phyloP scores from a whole-genome alignment of 1,140 invertebrate species.

The Riptortus pedestris region DNA sequence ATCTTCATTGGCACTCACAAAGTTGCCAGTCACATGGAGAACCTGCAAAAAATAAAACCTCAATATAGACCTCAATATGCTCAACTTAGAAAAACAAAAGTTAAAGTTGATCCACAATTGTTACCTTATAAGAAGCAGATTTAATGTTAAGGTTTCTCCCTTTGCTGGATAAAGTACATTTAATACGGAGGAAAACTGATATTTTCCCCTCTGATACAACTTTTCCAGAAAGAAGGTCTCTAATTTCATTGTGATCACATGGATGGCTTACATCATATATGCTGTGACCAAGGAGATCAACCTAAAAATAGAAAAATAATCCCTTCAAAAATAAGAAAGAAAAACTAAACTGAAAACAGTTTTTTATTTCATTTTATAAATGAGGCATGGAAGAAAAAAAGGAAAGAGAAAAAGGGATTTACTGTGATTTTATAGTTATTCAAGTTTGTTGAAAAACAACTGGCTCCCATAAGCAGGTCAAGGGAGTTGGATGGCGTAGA shows the following conservation, averaged over 20 bases:
- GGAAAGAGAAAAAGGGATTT: too few species aligned
- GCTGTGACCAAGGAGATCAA: slow-evolving; percentile 87
- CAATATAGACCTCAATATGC: background rate
- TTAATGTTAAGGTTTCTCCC: slow-evolving; percentile 85
- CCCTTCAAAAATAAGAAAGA: background rate
- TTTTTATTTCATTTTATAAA: background rate
- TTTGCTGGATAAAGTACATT: slow-evolving; percentile 82
- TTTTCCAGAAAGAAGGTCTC: slow-evolving; percentile 58
- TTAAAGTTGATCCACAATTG: background rate
- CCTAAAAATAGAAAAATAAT: slow-evolving; percentile 45
- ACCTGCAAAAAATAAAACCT: slow-evolving; percentile 50
- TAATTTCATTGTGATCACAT: slow-evolving; percentile 87
- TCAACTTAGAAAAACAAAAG: background rate
- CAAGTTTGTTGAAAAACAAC: too few species aligned
- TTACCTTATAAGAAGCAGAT: slow-evolving; percentile 84
- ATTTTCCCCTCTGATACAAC: slow-evolving; percentile 38
- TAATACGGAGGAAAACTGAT: slow-evolving; percentile 63
- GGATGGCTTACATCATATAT: slow-evolving; percentile 89
- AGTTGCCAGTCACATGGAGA: slow-evolving; percentile 73
- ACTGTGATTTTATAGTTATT: too few species aligned
- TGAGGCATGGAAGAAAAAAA: too few species aligned
- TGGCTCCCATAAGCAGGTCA: too few species aligned
- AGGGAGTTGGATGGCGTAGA: too few species aligned
- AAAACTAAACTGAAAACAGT: too few species aligned
- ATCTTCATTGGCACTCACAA: slow-evolving; percentile 42